Evolutionary conservation across 2,888 invertebrate genomes (phyloP), one percentile per base, ranked within the genome.

Genomic region (Antheraea assamensis): DNA sequence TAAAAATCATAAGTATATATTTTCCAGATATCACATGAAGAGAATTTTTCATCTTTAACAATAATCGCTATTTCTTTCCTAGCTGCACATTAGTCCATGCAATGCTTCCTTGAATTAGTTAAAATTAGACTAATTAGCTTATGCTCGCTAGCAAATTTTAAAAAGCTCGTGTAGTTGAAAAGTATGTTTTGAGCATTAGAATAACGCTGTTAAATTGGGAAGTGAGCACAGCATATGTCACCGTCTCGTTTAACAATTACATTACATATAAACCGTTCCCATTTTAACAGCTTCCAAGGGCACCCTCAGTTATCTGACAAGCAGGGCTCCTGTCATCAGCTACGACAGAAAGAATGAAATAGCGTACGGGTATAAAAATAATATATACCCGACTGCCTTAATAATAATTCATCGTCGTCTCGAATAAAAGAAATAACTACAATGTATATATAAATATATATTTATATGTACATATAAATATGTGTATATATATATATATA

Each of bases 241-340:
- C 1, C 30, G 19, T 35, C 15, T 70, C 13, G 27, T 70, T 55
- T 61, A 55, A 24, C 3, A 27, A 30, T 47, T 42, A 35, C 17
- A 21, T 1, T 70, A 42, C 27, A 30, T 70, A 13, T 35, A 70
- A 61, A 49, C 17, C 75, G 74, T 85, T 89, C 89, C 90, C 83
- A 78, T 79, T 76, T 82, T 83, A 78, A 83, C 91, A 91, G 86
- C 83, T 73, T 66, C 71, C 66, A 74, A 71, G 42, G 70, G 49
- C 72, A 81, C 92, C 94, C 93, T 94, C 93, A 78, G 85, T 87
- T 92, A 89, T 94, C 94, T 92, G 93, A 93, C 85, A 91, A 86
- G 94, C 94, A 94, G 93, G 84, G 88, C 81, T 88, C 93, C 91
- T 89, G 87, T 93, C 92, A 84, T 94, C 94, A 92, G 93, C 93